phyloP scores from a whole-genome alignment of 1,140 invertebrate species.

The Drosophila bocqueti region DNA sequence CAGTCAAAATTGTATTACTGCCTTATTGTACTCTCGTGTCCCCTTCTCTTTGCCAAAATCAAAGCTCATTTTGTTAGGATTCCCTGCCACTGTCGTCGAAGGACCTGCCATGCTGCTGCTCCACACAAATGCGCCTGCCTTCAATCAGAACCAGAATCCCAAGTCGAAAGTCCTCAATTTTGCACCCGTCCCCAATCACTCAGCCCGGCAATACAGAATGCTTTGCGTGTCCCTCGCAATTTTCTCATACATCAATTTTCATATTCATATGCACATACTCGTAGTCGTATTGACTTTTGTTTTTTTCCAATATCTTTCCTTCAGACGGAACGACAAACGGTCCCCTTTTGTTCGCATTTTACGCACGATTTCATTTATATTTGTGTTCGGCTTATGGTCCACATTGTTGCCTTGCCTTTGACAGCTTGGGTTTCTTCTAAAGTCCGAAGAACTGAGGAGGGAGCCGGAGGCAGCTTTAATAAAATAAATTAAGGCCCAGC shows the following conservation, averaged over 20 bases:
- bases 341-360: slow-evolving; percentile 75
- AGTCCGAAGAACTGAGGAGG: neutral
- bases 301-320: slow-evolving; percentile 58
- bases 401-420: slow-evolving; percentile 43
- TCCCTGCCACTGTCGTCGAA: slow-evolving; percentile 6
- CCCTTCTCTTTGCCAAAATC: slow-evolving; percentile 55
- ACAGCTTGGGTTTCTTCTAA: slow-evolving; percentile 31
- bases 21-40: slow-evolving; percentile 56
- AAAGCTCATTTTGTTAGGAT: slow-evolving; percentile 59
- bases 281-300: slow-evolving; percentile 13
- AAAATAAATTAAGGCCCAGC: slow-evolving; percentile 57
- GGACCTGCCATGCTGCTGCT: slow-evolving; percentile 1
- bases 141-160: slow-evolving; percentile 41
- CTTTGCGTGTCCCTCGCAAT: slow-evolving; percentile 80
- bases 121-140: neutral
- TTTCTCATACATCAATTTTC: slow-evolving; percentile 82
- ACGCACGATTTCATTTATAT: slow-evolving; percentile 80
- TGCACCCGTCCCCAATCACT: slow-evolving; percentile 53
- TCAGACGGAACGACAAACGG: slow-evolving; percentile 50
- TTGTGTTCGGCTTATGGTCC: slow-evolving; percentile 51
- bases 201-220: slow-evolving; percentile 64
- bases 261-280: slow-evolving; percentile 59
- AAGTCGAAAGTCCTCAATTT: slow-evolving; percentile 50
- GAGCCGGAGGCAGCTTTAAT: slow-evolving; percentile 48
- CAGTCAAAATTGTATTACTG: slow-evolving; percentile 65